Percentiles rank a stretch among this genome's conserved stretches.
phyloP scores from a whole-genome alignment of 2,113 vertebrate species.

The Rhea americana region DNA sequence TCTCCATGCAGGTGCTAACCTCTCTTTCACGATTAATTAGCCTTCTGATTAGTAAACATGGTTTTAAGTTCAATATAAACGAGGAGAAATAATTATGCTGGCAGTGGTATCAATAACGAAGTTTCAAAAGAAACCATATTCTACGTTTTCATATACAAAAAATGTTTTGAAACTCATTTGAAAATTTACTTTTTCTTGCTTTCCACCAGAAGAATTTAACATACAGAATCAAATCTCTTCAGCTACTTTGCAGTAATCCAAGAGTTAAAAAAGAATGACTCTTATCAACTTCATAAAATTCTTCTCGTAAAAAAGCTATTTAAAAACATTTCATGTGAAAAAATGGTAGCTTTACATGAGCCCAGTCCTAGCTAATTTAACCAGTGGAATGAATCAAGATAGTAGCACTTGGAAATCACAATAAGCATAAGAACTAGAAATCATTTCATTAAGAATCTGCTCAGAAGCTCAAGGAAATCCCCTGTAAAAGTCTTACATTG shows the following conservation, averaged over 20 bases:
- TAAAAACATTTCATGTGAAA: not conserved
- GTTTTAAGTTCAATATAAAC: not conserved
- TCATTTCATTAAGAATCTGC: not conserved
- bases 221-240: not conserved
- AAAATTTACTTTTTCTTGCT: not conserved
- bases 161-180: not conserved
- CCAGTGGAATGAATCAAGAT: not conserved
- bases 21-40: not conserved
- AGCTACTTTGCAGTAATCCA: not conserved
- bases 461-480: not conserved
- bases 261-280: not conserved
- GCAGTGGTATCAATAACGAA: not conserved
- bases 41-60: not conserved
- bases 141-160: not conserved
- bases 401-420: not conserved
- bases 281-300: not conserved
- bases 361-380: not conserved
- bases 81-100: not conserved
- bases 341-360: not conserved
- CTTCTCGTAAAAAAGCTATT: not conserved
- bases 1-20: not conserved
- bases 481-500: not conserved
- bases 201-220: not conserved
- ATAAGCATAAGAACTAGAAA: accelerated
- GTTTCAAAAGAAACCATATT: not conserved